Conservation (phyloP, 1,140 invertebrate species). For the Gonatopus flavifemur region DNA sequence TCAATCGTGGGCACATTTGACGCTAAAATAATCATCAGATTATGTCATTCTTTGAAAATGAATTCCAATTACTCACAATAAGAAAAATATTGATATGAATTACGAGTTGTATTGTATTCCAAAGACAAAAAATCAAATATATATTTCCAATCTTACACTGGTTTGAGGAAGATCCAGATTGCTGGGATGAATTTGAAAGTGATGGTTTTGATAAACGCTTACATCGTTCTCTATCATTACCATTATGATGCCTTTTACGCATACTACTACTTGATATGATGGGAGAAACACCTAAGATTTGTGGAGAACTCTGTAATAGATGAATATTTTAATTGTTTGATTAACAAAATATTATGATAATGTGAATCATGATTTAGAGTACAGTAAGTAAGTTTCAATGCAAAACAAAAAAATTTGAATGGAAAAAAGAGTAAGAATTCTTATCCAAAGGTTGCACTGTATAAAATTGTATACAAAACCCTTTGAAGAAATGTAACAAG, state of each 20-base stretch:
- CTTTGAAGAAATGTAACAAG: neutral
- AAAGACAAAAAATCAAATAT: too few species aligned
- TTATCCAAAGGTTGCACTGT: too few species aligned
- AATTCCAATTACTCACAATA: too few species aligned
- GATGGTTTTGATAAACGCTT: conserved; percentile 32
- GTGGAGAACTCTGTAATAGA: conserved; percentile 32
- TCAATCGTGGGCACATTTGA: conserved; percentile 33
- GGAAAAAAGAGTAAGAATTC: too few species aligned
- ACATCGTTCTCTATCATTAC: conserved; percentile 36
- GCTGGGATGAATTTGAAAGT: conserved; percentile 23
- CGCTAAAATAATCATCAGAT: conserved; percentile 1
- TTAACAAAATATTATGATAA: neutral
- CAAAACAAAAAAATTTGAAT: too few species aligned
- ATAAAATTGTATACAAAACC: too few species aligned
- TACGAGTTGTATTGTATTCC: too few species aligned
- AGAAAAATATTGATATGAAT: too few species aligned
- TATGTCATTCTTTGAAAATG: too few species aligned
- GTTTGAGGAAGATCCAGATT: neutral
- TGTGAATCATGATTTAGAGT: too few species aligned
- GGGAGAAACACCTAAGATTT: conserved; percentile 37
- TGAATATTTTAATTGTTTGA: neutral
- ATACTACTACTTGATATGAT: conserved; percentile 41
- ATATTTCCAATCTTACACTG: neutral
- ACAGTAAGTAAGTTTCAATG: too few species aligned
- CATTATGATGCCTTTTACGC: conserved; percentile 46